Evolutionary conservation across 2,888 invertebrate genomes (phyloP), one percentile per base, ranked within the genome.

Genomic region (Yponomeuta malinellus): DNA sequence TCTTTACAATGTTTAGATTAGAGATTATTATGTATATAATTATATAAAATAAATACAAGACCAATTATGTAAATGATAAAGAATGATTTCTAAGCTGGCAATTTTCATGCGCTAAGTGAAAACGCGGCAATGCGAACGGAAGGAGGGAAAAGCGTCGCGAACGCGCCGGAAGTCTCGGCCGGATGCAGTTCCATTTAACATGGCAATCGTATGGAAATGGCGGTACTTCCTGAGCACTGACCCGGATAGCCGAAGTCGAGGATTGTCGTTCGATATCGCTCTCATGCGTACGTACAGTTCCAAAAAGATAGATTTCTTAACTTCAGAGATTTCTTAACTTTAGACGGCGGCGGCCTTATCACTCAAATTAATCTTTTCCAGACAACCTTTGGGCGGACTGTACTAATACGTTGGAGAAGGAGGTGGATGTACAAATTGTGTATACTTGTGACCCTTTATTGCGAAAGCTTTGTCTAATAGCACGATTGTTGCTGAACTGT

Each of bases 201-300:
- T 85, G 84, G 83, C 81, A 85, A 83, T 80, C 79, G 78, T 83
- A 85, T 88, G 85, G 83, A 87, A 88, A 87, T 86, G 76, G 77
- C 77, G 75, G 78, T 78, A 79, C 81, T 85, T 88, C 86, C 85
- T 84, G 83, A 77, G 76, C 76, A 75, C 74, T 79, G 79, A 78
- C 77, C 77, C 75, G 78, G 74, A 78, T 78, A 43, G 43, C 9
- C 43, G 43, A 6, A 43, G 8, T 43, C 5, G 43, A 43, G 43
- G 74, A 23, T 15, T 37, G 12, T 70, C 15, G 52, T 59, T 15
- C 52, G 15, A 59, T 59, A 59, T 59, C 15, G 52, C 52, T 59
- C 6, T 15, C 52, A 15, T 15, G 2, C 15, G 52, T 59, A 59
- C 15, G 15, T 59, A 15, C 2, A 12, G 52, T 59, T 59, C 52